These are phyloP conservation scores for Sycophila texana DNA, from an alignment of 2,888 invertebrate species.

Conservation along the genomic window DNA sequence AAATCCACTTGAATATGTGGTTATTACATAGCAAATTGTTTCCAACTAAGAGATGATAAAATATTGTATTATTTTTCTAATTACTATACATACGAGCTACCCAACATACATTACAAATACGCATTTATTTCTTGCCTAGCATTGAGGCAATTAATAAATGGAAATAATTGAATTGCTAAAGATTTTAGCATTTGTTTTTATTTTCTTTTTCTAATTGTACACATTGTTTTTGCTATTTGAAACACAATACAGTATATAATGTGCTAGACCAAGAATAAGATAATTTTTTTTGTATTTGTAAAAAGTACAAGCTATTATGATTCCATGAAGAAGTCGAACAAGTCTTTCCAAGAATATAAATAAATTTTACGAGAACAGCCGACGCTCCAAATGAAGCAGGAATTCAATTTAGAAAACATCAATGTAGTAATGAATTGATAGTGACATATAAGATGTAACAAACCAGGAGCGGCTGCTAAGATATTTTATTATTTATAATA, in stretches of 20 bases:
- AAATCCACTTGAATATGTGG: slow-evolving; percentile 64
- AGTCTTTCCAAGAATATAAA: slow-evolving; percentile 55
- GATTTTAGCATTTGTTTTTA: slow-evolving; percentile 51
- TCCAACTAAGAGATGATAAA: slow-evolving; percentile 61
- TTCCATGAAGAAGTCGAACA: slow-evolving; percentile 51
- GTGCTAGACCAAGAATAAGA: slow-evolving; percentile 36
- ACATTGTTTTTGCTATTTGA: slow-evolving; percentile 27
- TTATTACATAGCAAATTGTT: slow-evolving; percentile 70
- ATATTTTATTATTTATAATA: slow-evolving; percentile 71
- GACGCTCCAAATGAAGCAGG: slow-evolving; percentile 49
- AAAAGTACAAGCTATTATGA: slow-evolving; percentile 47
- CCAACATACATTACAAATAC: slow-evolving; percentile 31
- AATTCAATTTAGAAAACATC: slow-evolving; percentile 39
- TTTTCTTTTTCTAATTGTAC: slow-evolving; percentile 47
- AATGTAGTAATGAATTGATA: slow-evolving; percentile 46
- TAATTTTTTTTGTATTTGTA: slow-evolving; percentile 51
- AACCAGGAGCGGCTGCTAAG: slow-evolving; percentile 57
- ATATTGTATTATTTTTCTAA: slow-evolving; percentile 74
- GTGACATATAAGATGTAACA: slow-evolving; percentile 33
- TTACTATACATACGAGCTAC: slow-evolving; percentile 62
- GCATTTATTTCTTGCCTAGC: slow-evolving; percentile 33
- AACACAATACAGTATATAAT: slow-evolving; percentile 47
- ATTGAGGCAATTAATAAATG: slow-evolving; percentile 34
- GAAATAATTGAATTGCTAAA: slow-evolving; percentile 35
- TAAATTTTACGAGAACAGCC: slow-evolving; percentile 47